Evolutionary conservation across 2,888 invertebrate genomes (phyloP).

Genomic region (Nemoura dubitans): DNA sequence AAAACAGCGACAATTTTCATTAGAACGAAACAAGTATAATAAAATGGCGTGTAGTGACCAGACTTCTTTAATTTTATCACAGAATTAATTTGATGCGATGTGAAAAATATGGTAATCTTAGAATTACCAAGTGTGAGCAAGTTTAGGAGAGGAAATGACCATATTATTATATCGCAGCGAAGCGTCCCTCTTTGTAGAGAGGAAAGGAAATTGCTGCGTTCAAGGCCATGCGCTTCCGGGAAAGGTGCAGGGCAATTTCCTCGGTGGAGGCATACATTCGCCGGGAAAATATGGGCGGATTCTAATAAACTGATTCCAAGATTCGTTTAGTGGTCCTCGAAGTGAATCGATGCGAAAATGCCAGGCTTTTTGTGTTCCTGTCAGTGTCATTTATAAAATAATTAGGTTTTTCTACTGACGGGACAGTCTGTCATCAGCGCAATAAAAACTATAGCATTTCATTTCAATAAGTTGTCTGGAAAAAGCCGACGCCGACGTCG

Average conservation of each 20-base stretch:
- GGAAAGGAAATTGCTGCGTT: not conserved
- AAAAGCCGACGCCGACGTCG: not conserved
- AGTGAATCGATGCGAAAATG: not conserved
- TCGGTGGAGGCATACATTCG: not conserved
- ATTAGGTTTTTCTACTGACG: not conserved
- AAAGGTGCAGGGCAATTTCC: not conserved
- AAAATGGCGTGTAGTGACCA: not conserved
- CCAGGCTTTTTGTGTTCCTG: not conserved
- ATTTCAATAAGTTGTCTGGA: constrained; percentile 8
- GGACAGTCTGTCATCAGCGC: not conserved
- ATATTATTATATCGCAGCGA: not conserved
- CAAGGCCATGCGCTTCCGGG: not conserved
- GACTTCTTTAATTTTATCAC: not conserved
- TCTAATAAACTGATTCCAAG: not conserved
- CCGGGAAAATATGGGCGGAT: not conserved
- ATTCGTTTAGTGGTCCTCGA: not conserved
- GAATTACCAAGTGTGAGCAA: not conserved
- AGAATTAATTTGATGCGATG: not conserved
- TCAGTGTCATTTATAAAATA: not conserved
- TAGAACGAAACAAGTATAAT: not conserved
- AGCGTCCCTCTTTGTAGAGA: not conserved
- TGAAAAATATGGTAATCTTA: not conserved
- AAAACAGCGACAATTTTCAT: not conserved
- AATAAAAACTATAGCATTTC: not conserved
- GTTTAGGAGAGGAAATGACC: not conserved